Evolutionary conservation across 2,113 vertebrate genomes (phyloP).

Genomic region (Cyphomyrus discorhynchus): DNA sequence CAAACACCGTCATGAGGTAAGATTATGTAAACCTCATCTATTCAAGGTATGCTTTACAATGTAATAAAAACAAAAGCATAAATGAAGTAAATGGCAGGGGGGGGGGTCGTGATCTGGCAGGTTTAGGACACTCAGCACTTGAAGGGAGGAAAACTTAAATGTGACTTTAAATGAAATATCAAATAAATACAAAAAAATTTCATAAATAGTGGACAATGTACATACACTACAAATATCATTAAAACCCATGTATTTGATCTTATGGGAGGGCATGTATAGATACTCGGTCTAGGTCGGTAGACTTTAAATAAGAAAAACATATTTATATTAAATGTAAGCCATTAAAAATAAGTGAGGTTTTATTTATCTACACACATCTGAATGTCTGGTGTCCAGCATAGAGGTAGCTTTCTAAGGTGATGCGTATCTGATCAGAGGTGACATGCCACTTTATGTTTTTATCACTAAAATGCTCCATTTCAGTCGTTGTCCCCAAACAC

Average conservation of each 20-base stretch:
- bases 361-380: neutral
- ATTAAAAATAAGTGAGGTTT: neutral
- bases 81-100: neutral
- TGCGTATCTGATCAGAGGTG: constrained; percentile 9
- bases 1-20: neutral
- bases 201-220: neutral
- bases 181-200: neutral
- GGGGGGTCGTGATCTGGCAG: neutral
- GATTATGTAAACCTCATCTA: neutral
- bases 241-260: neutral
- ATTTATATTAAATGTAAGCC: neutral
- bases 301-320: neutral
- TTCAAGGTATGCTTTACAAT: neutral
- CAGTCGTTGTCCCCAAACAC: neutral
- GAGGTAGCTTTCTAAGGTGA: constrained; percentile 40
- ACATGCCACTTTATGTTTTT: neutral
- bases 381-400: constrained; percentile 26
- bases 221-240: neutral
- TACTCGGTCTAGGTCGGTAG: neutral
- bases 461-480: neutral
- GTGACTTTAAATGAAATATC: neutral
- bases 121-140: neutral
- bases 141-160: neutral
- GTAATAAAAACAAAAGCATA: neutral
- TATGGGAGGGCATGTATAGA: too few species aligned